Evolutionary conservation across 2,888 invertebrate species (phyloP).

Genomic region (Sympetrum striolatum): DNA sequence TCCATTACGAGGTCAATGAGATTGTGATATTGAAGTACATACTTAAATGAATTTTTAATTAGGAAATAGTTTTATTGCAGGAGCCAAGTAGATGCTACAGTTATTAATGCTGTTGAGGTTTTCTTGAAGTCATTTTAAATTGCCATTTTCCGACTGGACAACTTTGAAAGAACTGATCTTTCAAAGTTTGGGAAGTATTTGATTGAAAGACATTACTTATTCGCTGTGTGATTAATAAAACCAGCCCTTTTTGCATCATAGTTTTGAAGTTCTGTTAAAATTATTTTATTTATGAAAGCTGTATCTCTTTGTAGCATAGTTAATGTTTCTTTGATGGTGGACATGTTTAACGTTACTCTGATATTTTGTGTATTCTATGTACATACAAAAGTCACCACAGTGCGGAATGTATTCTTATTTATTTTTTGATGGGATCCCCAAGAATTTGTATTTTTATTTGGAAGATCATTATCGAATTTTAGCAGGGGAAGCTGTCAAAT

Average conservation of each 20-base stretch:
- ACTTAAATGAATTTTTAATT: constrained; percentile 5
- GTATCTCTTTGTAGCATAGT: constrained; percentile 8
- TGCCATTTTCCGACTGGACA: constrained; percentile 8
- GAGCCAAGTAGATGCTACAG: constrained; percentile 26
- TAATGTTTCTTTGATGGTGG: constrained; percentile 25
- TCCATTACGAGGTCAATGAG: constrained; percentile 33
- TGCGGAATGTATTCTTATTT: constrained; percentile 37
- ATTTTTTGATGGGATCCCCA: constrained; percentile 27
- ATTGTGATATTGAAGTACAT: constrained; percentile 39
- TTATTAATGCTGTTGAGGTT: constrained; percentile 7
- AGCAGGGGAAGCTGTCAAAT: background rate
- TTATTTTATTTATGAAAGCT: constrained; percentile 29
- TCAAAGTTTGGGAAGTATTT: background rate
- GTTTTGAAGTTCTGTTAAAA: constrained; percentile 6
- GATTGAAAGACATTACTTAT: background rate
- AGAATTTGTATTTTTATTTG: constrained; percentile 5
- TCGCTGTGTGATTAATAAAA: background rate
- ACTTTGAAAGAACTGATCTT: background rate
- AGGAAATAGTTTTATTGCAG: constrained; percentile 13
- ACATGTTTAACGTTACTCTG: constrained; percentile 11
- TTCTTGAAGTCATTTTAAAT: background rate
- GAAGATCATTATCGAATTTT: background rate
- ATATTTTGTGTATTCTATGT: constrained; percentile 15
- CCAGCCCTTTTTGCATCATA: background rate
- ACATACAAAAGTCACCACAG: constrained; percentile 15